Evolutionary conservation across 1,140 invertebrate genomes (phyloP).

Genomic region (Rhopalosiphum padi): DNA sequence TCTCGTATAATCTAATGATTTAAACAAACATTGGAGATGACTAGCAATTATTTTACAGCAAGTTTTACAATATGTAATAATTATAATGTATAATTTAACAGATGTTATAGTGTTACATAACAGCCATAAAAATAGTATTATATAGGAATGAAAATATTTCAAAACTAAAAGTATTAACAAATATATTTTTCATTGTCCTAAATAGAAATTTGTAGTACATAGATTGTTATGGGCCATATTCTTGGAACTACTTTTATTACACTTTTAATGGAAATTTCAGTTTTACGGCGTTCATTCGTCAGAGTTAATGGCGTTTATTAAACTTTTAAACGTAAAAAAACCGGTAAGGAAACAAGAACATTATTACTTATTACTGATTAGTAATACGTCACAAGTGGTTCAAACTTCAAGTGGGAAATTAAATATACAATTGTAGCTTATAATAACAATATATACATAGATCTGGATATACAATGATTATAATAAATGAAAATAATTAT

Average conservation of each 20-base stretch:
- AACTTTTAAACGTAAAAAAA: neutral
- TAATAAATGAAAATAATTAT: neutral
- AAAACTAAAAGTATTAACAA: neutral
- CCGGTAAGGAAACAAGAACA: neutral
- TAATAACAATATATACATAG: neutral
- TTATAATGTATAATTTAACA: neutral
- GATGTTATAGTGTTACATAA: neutral
- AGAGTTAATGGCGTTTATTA: conserved; percentile 11
- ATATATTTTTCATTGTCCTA: neutral
- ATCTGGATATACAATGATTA: neutral
- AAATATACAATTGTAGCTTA: neutral
- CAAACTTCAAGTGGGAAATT: neutral
- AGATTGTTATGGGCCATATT: neutral
- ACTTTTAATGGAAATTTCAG: neutral
- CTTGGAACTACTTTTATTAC: conserved; percentile 10
- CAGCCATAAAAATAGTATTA: neutral
- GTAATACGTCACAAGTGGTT: neutral
- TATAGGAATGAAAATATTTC: neutral
- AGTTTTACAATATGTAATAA: neutral
- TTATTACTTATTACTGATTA: neutral
- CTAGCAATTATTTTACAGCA: neutral
- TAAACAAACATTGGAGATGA: neutral
- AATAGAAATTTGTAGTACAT: neutral
- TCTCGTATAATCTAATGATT: neutral
- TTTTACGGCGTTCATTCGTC: neutral